Percentiles rank a stretch among this genome's conserved stretches.
phyloP scores from a whole-genome alignment of 2,888 invertebrate genomes.

The Orchesella flavescens region DNA sequence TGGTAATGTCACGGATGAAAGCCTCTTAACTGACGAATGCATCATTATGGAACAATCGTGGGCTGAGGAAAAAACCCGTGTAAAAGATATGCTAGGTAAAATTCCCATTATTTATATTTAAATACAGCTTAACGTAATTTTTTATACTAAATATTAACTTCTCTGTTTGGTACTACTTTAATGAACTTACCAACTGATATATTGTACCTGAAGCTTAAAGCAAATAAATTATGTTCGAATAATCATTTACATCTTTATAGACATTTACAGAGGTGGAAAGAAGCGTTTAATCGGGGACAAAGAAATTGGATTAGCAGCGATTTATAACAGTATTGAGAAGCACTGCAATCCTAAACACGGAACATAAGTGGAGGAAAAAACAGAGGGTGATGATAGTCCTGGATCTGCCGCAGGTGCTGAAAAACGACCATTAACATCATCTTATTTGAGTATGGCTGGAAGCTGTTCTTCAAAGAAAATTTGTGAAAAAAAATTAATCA shows the following conservation, averaged over 20 bases:
- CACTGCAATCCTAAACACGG: constrained; percentile 84
- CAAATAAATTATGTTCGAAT: not conserved
- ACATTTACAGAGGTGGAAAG: constrained; percentile 72
- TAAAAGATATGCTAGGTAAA: constrained; percentile 21
- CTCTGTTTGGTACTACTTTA: not conserved
- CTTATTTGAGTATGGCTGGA: not conserved
- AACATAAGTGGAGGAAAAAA: constrained; percentile 30
- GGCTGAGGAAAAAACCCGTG: not conserved
- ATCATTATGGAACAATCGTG: constrained; percentile 39
- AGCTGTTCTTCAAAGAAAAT: constrained; percentile 51
- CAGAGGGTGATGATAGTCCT: not conserved
- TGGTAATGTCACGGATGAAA: not conserved
- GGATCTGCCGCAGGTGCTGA: too few species aligned
- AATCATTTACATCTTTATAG: constrained; percentile 29
- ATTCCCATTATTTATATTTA: too few species aligned
- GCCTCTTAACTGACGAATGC: constrained; percentile 8
- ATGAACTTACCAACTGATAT: not conserved
- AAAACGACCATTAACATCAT: not conserved
- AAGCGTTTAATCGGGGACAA: constrained; percentile 83
- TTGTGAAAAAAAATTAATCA: constrained; percentile 54
- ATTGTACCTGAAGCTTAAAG: too few species aligned
- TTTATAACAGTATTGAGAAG: constrained; percentile 80
- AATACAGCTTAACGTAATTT: too few species aligned
- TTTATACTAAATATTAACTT: too few species aligned
- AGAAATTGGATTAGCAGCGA: constrained; percentile 80